Percentiles rank a stretch among this genome's conserved stretches.
Evolutionary conservation across 2,797 vertebrate genomes (phyloP).

Genomic region (Anguilla anguilla): DNA sequence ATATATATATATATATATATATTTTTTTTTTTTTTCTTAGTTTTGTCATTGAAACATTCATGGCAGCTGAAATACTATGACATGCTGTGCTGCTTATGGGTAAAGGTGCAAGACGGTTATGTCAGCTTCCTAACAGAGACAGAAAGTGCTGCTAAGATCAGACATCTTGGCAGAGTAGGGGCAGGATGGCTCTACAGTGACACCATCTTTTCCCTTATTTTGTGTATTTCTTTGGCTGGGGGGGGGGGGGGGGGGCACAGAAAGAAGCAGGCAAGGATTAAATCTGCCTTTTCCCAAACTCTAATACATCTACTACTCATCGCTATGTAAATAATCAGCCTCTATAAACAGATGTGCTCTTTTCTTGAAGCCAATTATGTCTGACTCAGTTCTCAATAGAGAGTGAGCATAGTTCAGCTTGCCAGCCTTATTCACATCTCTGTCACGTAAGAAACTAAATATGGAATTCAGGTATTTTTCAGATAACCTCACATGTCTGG

Average conservation of each 20-base stretch:
- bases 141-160: neutral
- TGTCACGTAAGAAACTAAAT: neutral
- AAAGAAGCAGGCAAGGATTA: slow-evolving; percentile 19
- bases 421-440: neutral
- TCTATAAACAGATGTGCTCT: slow-evolving; percentile 20
- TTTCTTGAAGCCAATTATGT: slow-evolving; percentile 25
- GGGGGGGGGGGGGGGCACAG: neutral
- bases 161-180: slow-evolving; percentile 2
- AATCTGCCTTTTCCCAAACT: slow-evolving; percentile 37
- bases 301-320: slow-evolving; percentile 22
- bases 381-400: slow-evolving; percentile 1
- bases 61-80: neutral
- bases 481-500: neutral
- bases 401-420: neutral
- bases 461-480: neutral
- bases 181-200: neutral
- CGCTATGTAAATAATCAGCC: slow-evolving; percentile 35
- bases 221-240: slow-evolving; percentile 22
- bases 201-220: slow-evolving; percentile 31
- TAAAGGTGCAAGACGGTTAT: neutral
- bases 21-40: neutral
- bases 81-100: neutral
- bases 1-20: too few relatives aligned
- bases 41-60: neutral
- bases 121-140: neutral